These are phyloP conservation scores for Sphinx pinastri DNA, from an alignment of 2,888 invertebrate genomes.

Conservation along the genomic window DNA sequence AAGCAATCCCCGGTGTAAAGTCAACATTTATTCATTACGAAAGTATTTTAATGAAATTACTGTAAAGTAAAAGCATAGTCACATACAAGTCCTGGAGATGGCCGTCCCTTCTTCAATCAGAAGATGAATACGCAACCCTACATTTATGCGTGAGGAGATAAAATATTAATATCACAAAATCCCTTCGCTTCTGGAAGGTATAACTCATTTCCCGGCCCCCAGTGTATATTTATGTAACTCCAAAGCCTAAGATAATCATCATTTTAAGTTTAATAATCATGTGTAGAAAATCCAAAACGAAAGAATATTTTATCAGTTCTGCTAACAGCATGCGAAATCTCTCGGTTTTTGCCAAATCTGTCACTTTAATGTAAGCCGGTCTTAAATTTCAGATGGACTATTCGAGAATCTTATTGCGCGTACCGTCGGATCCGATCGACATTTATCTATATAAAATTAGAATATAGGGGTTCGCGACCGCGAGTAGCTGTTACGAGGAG, in stretches of 20 bases:
- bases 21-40: slow-evolving; percentile 73
- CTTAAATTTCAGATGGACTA: neutral
- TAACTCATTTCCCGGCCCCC: neutral
- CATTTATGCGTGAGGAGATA: too few species aligned
- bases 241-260: neutral
- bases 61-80: slow-evolving; percentile 28
- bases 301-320: too few species aligned
- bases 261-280: too few species aligned
- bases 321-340: too few species aligned
- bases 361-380: neutral
- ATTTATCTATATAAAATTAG: slow-evolving; percentile 7
- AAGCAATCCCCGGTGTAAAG: slow-evolving; percentile 68
- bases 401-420: neutral
- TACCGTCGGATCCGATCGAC: slow-evolving; percentile 10
- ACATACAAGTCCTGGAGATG: neutral
- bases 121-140: neutral
- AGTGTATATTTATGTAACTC: neutral
- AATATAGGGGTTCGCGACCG: neutral
- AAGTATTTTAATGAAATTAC: slow-evolving; percentile 72
- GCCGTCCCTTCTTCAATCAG: neutral
- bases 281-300: too few species aligned
- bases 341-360: neutral
- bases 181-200: neutral
- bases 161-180: neutral
- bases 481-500: neutral